Percentiles rank a stretch among this genome's conserved stretches.
Conservation (phyloP, 2,113 vertebrate genomes). For the Macrotus californicus region DNA sequence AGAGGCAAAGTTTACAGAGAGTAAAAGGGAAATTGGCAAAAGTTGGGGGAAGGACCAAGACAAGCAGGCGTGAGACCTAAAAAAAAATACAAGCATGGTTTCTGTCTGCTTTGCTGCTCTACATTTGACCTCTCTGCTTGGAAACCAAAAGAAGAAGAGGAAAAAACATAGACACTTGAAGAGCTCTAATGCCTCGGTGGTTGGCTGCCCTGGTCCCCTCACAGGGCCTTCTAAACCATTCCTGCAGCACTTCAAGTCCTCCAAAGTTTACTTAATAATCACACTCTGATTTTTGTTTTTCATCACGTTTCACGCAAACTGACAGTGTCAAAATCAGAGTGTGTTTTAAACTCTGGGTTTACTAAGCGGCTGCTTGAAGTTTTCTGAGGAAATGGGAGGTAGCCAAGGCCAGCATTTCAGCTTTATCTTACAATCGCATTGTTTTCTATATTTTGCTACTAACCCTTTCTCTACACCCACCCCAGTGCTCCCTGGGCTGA, state of each 20-base stretch:
- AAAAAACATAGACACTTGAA: neutral
- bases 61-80: neutral
- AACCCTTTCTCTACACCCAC: no score
- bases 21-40: neutral
- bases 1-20: neutral
- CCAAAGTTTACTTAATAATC: neutral
- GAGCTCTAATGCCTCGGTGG: rapidly evolving
- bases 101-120: neutral
- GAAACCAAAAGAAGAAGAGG: constrained; percentile 1
- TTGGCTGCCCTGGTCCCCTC: neutral
- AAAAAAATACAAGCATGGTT: neutral
- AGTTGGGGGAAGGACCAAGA: neutral
- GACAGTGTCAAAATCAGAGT: neutral
- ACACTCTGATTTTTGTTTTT: neutral
- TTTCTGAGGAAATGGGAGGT: constrained; percentile 25
- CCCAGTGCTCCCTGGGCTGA: neutral
- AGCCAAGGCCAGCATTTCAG: constrained; percentile 3
- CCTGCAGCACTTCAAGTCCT: neutral
- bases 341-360: neutral
- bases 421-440: constrained; percentile 23
- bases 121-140: neutral
- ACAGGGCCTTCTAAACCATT: neutral
- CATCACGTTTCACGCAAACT: neutral
- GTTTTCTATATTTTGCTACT: constrained; percentile 56
- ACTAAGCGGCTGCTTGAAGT: constrained; percentile 56